Evolutionary conservation across 2,113 vertebrate species (phyloP).

Genomic region (Agelaius tricolor): DNA sequence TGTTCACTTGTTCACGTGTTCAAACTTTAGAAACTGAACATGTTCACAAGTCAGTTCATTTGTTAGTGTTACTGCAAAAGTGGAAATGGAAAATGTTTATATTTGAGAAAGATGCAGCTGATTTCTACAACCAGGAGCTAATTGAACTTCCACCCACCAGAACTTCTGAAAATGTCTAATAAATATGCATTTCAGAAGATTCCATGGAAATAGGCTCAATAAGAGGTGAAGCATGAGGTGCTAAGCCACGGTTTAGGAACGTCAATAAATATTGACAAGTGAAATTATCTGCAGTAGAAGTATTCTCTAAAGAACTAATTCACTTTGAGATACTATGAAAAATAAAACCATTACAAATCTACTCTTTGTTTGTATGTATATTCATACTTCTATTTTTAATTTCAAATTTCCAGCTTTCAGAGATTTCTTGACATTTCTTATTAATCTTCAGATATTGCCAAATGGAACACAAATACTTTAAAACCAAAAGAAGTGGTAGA

Average conservation of each 20-base stretch:
- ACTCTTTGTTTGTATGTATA: background rate
- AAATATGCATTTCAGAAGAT: background rate
- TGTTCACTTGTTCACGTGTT: too few species aligned
- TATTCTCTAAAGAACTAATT: background rate
- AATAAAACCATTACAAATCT: background rate
- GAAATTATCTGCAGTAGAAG: background rate
- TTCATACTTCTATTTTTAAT: background rate
- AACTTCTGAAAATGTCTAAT: background rate
- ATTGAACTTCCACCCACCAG: background rate
- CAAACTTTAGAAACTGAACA: accelerated
- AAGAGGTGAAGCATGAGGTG: background rate
- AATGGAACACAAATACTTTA: conserved; percentile 8
- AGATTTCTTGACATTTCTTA: background rate
- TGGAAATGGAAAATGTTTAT: background rate
- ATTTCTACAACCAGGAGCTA: background rate
- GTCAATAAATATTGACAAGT: background rate
- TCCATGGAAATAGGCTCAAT: background rate
- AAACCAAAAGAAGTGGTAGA: background rate
- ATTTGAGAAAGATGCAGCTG: background rate
- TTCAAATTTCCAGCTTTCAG: conserved; percentile 1
- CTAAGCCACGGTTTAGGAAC: background rate
- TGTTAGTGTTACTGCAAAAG: background rate
- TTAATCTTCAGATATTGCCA: background rate
- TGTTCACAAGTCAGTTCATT: background rate
- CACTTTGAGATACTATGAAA: background rate